These are phyloP conservation scores for Hylia prasina DNA, from an alignment of 2,113 vertebrate species.

Conservation along the genomic window DNA sequence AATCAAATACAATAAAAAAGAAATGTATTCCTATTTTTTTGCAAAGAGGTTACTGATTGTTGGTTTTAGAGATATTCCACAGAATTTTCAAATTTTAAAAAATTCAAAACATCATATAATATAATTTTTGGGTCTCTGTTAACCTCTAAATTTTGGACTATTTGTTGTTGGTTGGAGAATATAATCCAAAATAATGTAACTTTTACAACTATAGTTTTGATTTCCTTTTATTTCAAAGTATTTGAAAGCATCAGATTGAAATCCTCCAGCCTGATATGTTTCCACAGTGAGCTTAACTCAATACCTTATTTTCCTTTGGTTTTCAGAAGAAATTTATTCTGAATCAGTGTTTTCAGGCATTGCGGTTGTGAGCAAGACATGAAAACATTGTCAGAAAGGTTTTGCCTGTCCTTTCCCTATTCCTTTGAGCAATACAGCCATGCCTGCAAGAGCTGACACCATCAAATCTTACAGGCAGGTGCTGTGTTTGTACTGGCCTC, in stretches of 20 bases:
- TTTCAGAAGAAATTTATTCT: background rate
- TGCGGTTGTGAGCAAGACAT: background rate
- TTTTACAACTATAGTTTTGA: background rate
- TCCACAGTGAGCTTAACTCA: background rate
- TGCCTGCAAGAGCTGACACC: background rate
- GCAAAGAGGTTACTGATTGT: background rate
- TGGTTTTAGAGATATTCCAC: background rate
- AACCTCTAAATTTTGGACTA: background rate
- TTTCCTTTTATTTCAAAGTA: background rate
- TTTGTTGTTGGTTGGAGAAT: background rate
- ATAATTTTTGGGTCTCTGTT: background rate
- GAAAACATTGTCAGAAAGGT: background rate
- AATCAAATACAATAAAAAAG: background rate
- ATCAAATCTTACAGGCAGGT: background rate
- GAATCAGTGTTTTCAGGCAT: accelerated
- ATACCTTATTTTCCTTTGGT: background rate
- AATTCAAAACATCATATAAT: background rate
- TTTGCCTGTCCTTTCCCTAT: background rate
- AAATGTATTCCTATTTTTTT: background rate
- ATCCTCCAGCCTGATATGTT: background rate
- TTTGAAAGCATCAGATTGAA: background rate
- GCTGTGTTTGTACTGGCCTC: background rate
- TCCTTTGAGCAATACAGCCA: background rate
- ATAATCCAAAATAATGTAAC: background rate
- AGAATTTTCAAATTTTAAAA: background rate